Evolutionary conservation across 2,888 invertebrate genomes (phyloP), one percentile per base, ranked within the genome.

Genomic region (Lagria hirta): DNA sequence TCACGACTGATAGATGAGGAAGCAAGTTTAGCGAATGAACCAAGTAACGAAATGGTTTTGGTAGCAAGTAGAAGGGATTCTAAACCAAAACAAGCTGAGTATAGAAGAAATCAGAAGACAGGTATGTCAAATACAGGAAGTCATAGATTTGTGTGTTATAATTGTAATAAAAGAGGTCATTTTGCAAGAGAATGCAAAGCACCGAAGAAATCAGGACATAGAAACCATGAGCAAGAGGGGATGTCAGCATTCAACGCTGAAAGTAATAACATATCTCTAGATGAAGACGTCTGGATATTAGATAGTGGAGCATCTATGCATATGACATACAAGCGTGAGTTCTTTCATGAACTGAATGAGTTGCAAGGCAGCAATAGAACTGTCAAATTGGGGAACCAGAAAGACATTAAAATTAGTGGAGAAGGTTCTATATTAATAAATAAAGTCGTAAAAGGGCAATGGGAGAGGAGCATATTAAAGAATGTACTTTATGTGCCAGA

Each of bases 271-370:
- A 24, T 8, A 4, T n/a, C 4, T 4, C 2, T 20, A n/a, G 16
- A 21, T n/a, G 42, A 42, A 13, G 43, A 48, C n/a, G 15, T 21
- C 4, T 60, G 57, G 56, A 50, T 54, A 8, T 30, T 55, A 42
- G 57, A 60, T 34, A 58, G 55, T 33, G 61, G 57, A 26, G 56
- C 53, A n/a, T 61, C 56, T 2, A 41, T 46, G 14, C 58, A 58
- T 17, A 57, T 56, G 52, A 41, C 51, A 3, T 49, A 30, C 13
- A 34, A 35, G 21, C 12, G 18, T 26, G 50, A 54, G 4, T 47
- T 20, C 16, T 57, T 50, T 30, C 32, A 18, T 11, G 13, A 8
- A 6, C n/a, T 48, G 11, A 22, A 40, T 12, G 46, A 49, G 30
- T 13, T 6, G n/a, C 18, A 23, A 4, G 32, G 17, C 4, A 2